Conservation (phyloP, 2,888 invertebrate genomes). For the Sphinx pinastri region DNA sequence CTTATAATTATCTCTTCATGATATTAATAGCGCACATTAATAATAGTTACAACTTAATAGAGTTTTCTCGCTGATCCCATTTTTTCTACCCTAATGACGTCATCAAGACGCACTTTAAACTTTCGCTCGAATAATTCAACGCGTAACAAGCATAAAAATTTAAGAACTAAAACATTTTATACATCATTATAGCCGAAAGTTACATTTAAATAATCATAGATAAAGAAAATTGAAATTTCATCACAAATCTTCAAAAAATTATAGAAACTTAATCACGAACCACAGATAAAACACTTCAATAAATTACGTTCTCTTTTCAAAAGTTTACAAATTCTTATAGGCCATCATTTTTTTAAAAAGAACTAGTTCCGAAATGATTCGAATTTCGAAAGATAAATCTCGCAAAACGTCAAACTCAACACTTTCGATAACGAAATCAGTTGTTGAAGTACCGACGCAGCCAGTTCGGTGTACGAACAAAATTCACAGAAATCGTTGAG, state of each 20-base stretch:
- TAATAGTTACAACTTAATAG: background rate
- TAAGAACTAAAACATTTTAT: background rate
- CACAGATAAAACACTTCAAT: constrained; percentile 9
- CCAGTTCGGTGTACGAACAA: constrained; percentile 21
- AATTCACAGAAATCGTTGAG: constrained; percentile 41
- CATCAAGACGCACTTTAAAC: background rate
- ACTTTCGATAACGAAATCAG: constrained; percentile 26
- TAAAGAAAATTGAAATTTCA: constrained; percentile 3
- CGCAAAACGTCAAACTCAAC: constrained; percentile 22
- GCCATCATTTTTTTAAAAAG: background rate
- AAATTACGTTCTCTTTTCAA: constrained; percentile 16
- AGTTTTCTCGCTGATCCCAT: background rate
- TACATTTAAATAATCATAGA: constrained; percentile 1
- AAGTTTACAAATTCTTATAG: constrained; percentile 5
- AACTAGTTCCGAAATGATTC: constrained; percentile 15
- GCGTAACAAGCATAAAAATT: background rate
- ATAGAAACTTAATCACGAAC: background rate
- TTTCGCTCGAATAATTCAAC: background rate
- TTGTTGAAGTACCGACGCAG: constrained; percentile 21
- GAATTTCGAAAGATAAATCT: constrained; percentile 27
- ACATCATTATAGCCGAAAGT: background rate
- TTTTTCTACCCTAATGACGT: background rate
- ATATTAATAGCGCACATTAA: background rate
- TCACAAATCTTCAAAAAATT: no score
- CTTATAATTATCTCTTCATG: no score